A percentile compares a stretch with the other conserved stretches of the same genome.
These are phyloP conservation scores for Apostichopus parvimensis DNA, from an alignment of 35 echinoderm and acorn worm genomes.

Conservation along the genomic window DNA sequence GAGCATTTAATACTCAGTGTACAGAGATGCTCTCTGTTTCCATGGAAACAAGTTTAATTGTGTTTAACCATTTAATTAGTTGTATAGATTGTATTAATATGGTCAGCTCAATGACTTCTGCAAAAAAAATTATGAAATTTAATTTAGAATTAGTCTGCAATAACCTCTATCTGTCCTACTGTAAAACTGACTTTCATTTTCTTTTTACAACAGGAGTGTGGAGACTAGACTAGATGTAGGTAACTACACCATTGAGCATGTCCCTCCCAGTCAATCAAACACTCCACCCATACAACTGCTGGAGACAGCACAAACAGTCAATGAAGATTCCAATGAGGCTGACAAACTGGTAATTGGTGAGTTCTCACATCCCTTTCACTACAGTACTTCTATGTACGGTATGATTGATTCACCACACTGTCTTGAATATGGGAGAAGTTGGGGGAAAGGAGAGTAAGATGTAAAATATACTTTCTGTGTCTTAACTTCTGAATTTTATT, in stretches of 20 bases:
- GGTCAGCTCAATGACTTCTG: no score
- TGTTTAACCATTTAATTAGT: not conserved
- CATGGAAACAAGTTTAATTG: not conserved
- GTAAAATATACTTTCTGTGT: no score
- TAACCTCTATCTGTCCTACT: no score
- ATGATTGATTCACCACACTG: no score
- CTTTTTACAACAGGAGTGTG: not conserved
- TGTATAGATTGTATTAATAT: no score
- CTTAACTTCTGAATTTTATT: no score
- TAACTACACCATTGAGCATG: constrained; percentile 55
- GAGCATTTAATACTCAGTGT: no score
- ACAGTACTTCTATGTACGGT: not conserved
- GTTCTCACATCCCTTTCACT: not conserved
- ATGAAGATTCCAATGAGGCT: not conserved
- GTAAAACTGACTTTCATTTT: not conserved
- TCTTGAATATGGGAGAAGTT: no score
- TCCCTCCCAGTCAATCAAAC: not conserved
- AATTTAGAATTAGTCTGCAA: no score
- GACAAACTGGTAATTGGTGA: constrained; percentile 46
- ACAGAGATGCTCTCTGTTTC: no score
- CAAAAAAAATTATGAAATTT: no score
- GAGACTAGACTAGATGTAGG: constrained; percentile 8
- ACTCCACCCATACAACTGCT: constrained; percentile 15
- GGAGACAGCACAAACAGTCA: constrained; percentile 5
- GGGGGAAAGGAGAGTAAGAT: no score